phyloP scores from a whole-genome alignment of 2,113 vertebrate genomes.

The Shinisaurus crocodilurus region DNA sequence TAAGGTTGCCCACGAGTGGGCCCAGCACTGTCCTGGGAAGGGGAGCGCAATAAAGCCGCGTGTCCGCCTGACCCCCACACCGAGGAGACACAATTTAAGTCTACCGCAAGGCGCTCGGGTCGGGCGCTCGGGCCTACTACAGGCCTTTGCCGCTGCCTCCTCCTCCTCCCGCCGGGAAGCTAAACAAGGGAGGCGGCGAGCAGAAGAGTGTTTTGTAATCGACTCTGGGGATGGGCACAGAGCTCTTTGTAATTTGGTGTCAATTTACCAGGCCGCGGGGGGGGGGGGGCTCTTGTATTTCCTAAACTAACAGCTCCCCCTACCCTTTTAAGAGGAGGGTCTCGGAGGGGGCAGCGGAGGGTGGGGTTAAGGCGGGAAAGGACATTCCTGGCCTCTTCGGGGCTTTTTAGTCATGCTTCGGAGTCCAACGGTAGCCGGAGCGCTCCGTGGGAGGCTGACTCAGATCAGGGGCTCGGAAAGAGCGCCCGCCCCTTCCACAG shows the following conservation, averaged over 20 bases:
- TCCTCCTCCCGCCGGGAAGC: conserved; percentile 26
- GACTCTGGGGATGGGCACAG: conserved; percentile 51
- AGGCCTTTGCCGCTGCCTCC: conserved; percentile 25
- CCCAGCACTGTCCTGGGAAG: too few species aligned
- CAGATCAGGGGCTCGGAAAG: conserved; percentile 52
- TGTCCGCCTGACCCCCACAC: neutral
- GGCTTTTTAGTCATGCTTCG: conserved; percentile 66
- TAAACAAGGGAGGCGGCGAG: conserved; percentile 34
- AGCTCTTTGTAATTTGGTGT: conserved; percentile 74
- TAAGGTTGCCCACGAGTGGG: too few species aligned
- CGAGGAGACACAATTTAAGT: conserved; percentile 31
- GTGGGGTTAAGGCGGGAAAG: conserved; percentile 41
- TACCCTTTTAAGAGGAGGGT: conserved; percentile 64
- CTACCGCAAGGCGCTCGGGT: conserved; percentile 36
- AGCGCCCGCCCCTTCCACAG: neutral
- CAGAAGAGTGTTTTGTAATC: conserved; percentile 62
- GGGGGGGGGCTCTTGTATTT: conserved; percentile 58
- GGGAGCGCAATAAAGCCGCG: neutral
- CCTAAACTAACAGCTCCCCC: conserved; percentile 62
- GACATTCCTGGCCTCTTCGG: conserved; percentile 58
- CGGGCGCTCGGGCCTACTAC: neutral
- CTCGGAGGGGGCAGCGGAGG: conserved; percentile 24
- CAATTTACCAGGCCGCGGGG: conserved; percentile 69
- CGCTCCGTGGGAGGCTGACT: conserved; percentile 34
- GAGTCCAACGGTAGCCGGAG: conserved; percentile 49